Base-by-base conservation (phyloP, 2,888 invertebrate genomes). In the Trissolcus brochymenae region DNA sequence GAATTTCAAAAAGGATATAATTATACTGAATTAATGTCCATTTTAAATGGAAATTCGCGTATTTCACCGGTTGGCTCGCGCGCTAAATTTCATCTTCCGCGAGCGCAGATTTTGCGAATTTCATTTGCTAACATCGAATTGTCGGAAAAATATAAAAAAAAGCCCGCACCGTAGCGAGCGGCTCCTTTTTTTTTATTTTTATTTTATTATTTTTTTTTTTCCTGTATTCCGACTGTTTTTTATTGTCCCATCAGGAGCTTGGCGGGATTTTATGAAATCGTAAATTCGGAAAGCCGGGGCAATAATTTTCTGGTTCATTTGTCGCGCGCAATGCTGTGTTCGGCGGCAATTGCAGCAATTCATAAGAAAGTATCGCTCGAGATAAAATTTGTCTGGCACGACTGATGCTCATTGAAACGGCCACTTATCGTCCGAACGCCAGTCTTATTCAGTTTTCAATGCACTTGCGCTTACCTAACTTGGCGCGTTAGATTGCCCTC, bases 341-440 rank as follows among this genome's bases (percentile, higher is more conserved):
- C 17, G 43, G 56, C 51, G 62, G 49, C 73, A 66, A 67, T 62
- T 62, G 51, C 62, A 35, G 59, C 51, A 71, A 71, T 71, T 71
- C 71, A 57, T 62, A 66, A 60, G 65, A 61, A 71, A 71, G 56
- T 57, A 43, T 40, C 16, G 62, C 21, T 49, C 13, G 55, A 66
- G 67, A 67, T 67, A 76, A 71, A 71, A 76, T 76, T 76, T 71
- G 76, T 76, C 76, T 71, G 62, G 64, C 76, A 57, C 71, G 71
- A 66, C 60, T 70, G 76, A 76, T 70, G 76, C 65, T 70, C 70
- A 62, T 56, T 64, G 66, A 61, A 67, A 67, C 57, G 57, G 59
- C 54, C 59, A 76, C 72, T 76, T 72, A 72, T 72, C 76, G 67
- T 40, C 67, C 76, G 67, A 76, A 67, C 67, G 76, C 50, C 59